These are phyloP conservation scores for cat (Felis catus) DNA, from an alignment of 2,113 vertebrate genomes.

Conservation along the genomic window F.catus_Fca126_mat1.0 CM031419.1:132378001-132378500, in stretches of 20 bases:
- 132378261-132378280: neutral
- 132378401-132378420: neutral
- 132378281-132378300: neutral
- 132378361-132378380: neutral
- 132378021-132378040: neutral
- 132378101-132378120: neutral
- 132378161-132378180: conserved; percentile 1
- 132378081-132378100: neutral
- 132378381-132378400: neutral
- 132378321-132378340: neutral
- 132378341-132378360: neutral
- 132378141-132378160: neutral
- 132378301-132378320: neutral
- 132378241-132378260: neutral
- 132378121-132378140: neutral
- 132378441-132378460: neutral
- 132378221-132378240: neutral
- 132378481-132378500: neutral
- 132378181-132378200: neutral
- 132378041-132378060: neutral
- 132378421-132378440: neutral
- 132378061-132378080: neutral
- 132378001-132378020: neutral
- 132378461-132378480: neutral
- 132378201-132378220: neutral